Base-by-base conservation (phyloP, 1,140 invertebrate genomes). In the Chironomus tepperi region DNA sequence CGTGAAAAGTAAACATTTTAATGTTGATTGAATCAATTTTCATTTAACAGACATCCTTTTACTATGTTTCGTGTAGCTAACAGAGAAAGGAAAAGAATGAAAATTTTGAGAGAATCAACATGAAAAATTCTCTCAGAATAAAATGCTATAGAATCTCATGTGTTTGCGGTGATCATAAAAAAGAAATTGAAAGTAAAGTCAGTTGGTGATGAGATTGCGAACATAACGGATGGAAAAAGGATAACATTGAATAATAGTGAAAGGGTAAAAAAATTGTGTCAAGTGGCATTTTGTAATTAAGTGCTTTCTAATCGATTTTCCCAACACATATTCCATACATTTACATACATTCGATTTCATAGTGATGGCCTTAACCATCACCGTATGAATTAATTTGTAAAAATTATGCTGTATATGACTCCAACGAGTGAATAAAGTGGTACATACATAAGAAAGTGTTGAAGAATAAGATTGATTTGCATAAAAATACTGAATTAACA, bases 191-290 rank as follows among this genome's bases (percentile, higher is more conserved):
- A 57, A 57, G 47, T 57, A 57, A 57, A 15, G 12, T 57, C n/a
- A 57, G 47, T 57, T 57, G 47, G n/a, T 57, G 47, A 57, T 57
- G 47, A 15, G 47, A 57, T n/a, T 1, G 47, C 47, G 47, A 57
- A 57, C 47, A 57, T 57, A 57, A 57, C 47, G 47, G 47, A 57
- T n/a, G 47, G 47, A 57, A n/a, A 57, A 57, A 57, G 47, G n/a
- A 57, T n/a, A n/a, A 57, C 12, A n/a, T 57, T 12, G n/a, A 57
- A 57, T 12, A n/a, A 57, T 12, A 57, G n/a, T 47, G 15, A n/a
- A n/a, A n/a, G 47, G 12, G 43, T 47, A 12, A 12, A 57, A 57
- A 2, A 57, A n/a, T 15, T 15, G n/a, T 57, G 47, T 57, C 47
- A 57, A 57, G 47, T 57, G 47, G 47, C n/a, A 15, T 12, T 57